Conservation (phyloP, 1,140 invertebrate genomes). For the Microvelia longipes region DNA sequence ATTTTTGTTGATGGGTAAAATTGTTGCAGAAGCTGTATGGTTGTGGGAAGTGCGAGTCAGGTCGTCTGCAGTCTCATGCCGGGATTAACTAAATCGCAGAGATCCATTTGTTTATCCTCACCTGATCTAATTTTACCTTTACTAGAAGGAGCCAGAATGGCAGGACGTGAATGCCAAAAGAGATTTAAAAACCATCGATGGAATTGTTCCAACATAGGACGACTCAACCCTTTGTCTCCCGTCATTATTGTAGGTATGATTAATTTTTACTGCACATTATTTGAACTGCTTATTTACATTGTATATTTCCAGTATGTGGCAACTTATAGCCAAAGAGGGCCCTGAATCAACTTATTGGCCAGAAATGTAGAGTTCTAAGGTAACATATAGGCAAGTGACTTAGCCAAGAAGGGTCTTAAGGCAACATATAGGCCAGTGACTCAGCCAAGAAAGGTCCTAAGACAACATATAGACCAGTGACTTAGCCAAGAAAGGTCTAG, state of each 20-base stretch:
- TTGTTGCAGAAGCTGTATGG: background rate
- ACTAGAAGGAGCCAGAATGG: background rate
- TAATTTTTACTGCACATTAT: too few relatives aligned
- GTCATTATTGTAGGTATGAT: background rate
- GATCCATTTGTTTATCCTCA: background rate
- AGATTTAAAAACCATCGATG: background rate
- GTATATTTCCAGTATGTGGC: too few relatives aligned
- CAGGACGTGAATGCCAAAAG: background rate
- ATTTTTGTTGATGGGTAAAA: background rate
- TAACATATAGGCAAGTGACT: too few relatives aligned
- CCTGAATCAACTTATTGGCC: too few relatives aligned
- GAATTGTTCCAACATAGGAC: constrained; percentile 1
- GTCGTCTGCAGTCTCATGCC: background rate
- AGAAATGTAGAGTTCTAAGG: too few relatives aligned
- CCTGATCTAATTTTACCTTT: background rate
- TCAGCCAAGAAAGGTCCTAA: too few relatives aligned
- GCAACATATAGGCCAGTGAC: too few relatives aligned
- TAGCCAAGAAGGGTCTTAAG: too few relatives aligned
- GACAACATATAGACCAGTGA: too few relatives aligned
- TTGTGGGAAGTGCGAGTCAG: background rate
- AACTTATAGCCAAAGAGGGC: too few relatives aligned
- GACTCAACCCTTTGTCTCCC: background rate
- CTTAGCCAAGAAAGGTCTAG: too few relatives aligned
- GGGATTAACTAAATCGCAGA: background rate
- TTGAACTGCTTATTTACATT: too few relatives aligned